phyloP scores from a whole-genome alignment of 2,797 vertebrate species.

The Macropus fuliginosus region DNA sequence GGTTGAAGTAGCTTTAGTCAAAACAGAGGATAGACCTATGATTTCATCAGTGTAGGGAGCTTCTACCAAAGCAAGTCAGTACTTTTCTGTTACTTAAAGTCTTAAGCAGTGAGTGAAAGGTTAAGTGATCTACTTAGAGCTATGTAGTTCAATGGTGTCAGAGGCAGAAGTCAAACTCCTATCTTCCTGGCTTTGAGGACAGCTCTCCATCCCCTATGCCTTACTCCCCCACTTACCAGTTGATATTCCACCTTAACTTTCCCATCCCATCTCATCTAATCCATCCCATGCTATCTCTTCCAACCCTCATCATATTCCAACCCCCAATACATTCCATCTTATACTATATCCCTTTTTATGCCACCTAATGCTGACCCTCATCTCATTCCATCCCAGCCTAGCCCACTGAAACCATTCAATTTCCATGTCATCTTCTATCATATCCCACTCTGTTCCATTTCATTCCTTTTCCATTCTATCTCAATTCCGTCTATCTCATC shows the following conservation, averaged over 20 bases:
- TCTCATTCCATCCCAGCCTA: not conserved
- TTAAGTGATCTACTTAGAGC: not conserved
- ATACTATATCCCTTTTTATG: not conserved
- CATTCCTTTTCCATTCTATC: not conserved
- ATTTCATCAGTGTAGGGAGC: not conserved
- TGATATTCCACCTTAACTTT: not conserved
- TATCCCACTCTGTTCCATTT: not conserved
- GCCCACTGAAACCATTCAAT: not conserved
- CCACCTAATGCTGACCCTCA: not conserved
- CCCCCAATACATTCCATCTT: not conserved
- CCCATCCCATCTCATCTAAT: not conserved
- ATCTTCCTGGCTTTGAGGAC: not conserved
- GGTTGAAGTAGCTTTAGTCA: not conserved
- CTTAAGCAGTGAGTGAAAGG: not conserved
- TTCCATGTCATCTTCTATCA: not conserved
- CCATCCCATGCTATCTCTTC: not conserved
- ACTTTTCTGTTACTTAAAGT: not conserved
- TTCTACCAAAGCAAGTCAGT: not conserved
- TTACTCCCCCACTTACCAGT: not conserved
- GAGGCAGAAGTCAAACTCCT: not conserved
- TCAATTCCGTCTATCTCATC: not conserved
- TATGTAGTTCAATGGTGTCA: not conserved
- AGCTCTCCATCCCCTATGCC: not conserved
- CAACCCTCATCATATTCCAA: not conserved
- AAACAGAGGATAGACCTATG: not conserved